A percentile compares a stretch with the other conserved stretches of the same genome.
phyloP scores from a whole-genome alignment of 2,797 vertebrate species.

The Alcedo atthis region DNA sequence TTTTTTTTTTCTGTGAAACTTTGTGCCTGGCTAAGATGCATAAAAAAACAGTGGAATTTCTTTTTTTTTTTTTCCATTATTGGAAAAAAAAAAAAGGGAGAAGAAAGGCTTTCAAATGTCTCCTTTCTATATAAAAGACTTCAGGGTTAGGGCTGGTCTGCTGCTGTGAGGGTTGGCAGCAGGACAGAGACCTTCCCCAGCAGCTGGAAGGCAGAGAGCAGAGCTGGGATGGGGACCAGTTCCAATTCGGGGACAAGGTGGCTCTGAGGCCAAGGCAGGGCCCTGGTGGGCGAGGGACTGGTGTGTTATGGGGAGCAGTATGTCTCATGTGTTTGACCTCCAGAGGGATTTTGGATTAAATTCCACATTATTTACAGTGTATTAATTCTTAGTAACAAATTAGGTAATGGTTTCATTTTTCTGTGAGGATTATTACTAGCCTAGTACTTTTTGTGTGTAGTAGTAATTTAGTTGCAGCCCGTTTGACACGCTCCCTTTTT shows the following conservation, averaged over 20 bases:
- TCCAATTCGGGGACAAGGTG: background rate
- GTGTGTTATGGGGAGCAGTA: rapidly evolving
- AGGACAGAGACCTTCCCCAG: background rate
- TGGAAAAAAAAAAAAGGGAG: rapidly evolving
- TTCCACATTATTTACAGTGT: background rate
- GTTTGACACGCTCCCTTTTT: background rate
- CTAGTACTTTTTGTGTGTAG: background rate
- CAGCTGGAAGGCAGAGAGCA: background rate
- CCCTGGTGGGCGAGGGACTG: rapidly evolving
- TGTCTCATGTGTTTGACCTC: background rate
- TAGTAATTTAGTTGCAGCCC: background rate
- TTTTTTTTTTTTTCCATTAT: background rate
- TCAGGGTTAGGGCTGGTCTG: background rate
- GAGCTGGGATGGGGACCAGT: background rate
- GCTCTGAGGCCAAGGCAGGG: background rate
- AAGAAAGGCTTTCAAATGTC: rapidly evolving
- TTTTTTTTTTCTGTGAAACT: background rate
- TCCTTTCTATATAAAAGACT: background rate
- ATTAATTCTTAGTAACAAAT: background rate
- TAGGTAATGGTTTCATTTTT: background rate
- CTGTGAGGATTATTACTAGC: background rate
- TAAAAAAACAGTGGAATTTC: background rate
- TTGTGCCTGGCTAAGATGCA: rapidly evolving
- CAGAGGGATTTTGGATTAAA: background rate
- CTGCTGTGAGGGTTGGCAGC: background rate